Evolutionary conservation across 2,797 vertebrate species (phyloP).

Genomic region (Gymnoscopelus microlampas): DNA sequence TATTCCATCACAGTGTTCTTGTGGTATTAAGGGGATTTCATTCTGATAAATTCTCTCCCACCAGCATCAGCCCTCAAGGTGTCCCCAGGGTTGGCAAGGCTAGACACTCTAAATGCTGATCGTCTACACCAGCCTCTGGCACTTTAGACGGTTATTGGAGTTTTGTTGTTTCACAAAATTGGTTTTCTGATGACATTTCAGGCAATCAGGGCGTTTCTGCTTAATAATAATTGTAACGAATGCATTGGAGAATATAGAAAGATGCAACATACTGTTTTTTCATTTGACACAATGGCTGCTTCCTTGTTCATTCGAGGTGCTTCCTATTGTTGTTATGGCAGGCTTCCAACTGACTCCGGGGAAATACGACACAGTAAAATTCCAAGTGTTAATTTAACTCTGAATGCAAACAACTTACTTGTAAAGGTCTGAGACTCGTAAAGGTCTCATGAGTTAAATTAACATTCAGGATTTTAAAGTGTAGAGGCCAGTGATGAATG

Average conservation of each 20-base stretch:
- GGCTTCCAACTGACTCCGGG: constrained; percentile 4
- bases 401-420: too few species aligned
- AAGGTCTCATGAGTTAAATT: too few species aligned
- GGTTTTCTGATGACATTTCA: constrained; percentile 38
- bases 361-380: too few species aligned
- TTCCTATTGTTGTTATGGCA: constrained; percentile 6
- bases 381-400: too few species aligned
- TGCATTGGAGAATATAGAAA: constrained; percentile 15
- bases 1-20: constrained; percentile 21
- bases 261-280: not conserved
- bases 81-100: constrained; percentile 12
- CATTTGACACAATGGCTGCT: not conserved
- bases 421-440: too few species aligned
- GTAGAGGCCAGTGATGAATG: too few species aligned
- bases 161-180: constrained; percentile 14
- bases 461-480: too few species aligned
- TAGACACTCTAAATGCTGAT: constrained; percentile 28
- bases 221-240: constrained; percentile 20
- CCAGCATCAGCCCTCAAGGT: constrained; percentile 14
- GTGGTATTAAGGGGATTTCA: constrained; percentile 34
- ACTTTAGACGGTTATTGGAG: not conserved
- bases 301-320: not conserved
- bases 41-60: constrained; percentile 38
- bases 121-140: not conserved
- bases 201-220: constrained; percentile 2